Evolutionary conservation across 2,888 invertebrate genomes (phyloP), one percentile per base, ranked within the genome.

Genomic region (Polydesmus complanatus): DNA sequence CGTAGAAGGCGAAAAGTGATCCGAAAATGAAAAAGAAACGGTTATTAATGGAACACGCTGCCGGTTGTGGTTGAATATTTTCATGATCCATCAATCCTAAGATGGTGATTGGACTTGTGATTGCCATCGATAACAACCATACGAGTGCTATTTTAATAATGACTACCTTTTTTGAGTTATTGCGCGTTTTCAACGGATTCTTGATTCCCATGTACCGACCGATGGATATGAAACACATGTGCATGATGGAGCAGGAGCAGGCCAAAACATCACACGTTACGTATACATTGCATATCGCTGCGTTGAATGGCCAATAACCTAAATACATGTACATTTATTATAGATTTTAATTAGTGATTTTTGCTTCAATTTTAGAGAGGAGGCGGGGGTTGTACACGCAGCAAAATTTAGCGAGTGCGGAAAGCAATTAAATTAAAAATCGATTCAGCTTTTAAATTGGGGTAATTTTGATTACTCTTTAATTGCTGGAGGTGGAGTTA

Each of bases 1-100:
- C 92, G 78, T 95, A 94, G 78, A 96, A 96, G 68, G 93, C 92
- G 68, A 93, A 85, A 69, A 94, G 86, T 60, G 94, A 94, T 48
- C 95, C 96, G 68, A 92, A 90, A 62, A 92, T 82, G 74, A 91
- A 71, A 67, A 75, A 76, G 60, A 72, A 69, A 27, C 69, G 65
- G 65, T 71, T 71, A 64, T 68, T 69, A 64, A 79, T 74, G 60
- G 71, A 72, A 68, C 79, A 79, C 23, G 69, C 62, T 27, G 64
- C 57, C 2, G 64, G 64, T 18, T 64, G 59, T 22, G 68, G 68
- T 63, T 67, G 66, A 55, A 80, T 72, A 65, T 78, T 77, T 48
- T 72, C 69, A 11, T 74, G 73, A 65, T 78, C 75, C n/a, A 73
- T 68, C 61, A 78, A 70, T 1, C 74, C 75, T 11, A 78, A 67